A percentile compares a stretch with the other conserved stretches of the same genome.
Conservation (phyloP, 1,140 invertebrate species). For the Agrilus planipennis region DNA sequence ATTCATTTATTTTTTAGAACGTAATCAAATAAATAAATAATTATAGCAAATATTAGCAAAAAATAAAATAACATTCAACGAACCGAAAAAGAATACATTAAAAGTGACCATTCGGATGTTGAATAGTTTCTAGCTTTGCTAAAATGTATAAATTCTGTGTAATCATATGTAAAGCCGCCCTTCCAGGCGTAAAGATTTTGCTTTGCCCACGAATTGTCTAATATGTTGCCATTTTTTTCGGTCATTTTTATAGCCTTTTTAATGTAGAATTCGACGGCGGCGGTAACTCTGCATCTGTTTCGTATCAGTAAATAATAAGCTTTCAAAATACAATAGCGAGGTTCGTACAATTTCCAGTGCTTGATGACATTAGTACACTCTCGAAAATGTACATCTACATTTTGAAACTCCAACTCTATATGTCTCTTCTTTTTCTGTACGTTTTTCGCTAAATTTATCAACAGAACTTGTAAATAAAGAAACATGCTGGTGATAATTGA, state of each 20-base stretch:
- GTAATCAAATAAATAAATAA: too few relatives aligned
- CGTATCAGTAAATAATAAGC: slow-evolving; percentile 12
- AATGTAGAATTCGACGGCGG: slow-evolving; percentile 6
- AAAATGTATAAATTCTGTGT: too few relatives aligned
- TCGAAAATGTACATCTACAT: slow-evolving; percentile 22
- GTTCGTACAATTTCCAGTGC: slow-evolving; percentile 12
- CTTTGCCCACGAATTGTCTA: slow-evolving; percentile 10
- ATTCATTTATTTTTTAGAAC: too few relatives aligned
- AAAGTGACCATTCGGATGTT: slow-evolving; percentile 11
- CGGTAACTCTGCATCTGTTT: slow-evolving; percentile 6
- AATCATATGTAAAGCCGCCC: slow-evolving; percentile 11
- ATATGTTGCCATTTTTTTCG: slow-evolving; percentile 6
- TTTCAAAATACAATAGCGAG: slow-evolving; percentile 12
- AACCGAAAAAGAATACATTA: slow-evolving; percentile 13
- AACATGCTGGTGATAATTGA: slow-evolving; percentile 6
- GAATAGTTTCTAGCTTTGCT: slow-evolving; percentile 10
- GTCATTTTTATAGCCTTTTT: slow-evolving; percentile 10
- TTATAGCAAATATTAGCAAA: too few relatives aligned
- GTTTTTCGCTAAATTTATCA: slow-evolving; percentile 8
- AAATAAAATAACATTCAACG: too few relatives aligned
- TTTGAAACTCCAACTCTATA: slow-evolving; percentile 3
- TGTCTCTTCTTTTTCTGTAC: slow-evolving; percentile 8
- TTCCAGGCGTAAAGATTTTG: slow-evolving; percentile 10
- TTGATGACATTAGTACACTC: slow-evolving; percentile 5
- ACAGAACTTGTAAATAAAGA: slow-evolving; percentile 7